Evolutionary conservation across 1,140 invertebrate genomes (phyloP).

Genomic region (Antheraea pernyi): DNA sequence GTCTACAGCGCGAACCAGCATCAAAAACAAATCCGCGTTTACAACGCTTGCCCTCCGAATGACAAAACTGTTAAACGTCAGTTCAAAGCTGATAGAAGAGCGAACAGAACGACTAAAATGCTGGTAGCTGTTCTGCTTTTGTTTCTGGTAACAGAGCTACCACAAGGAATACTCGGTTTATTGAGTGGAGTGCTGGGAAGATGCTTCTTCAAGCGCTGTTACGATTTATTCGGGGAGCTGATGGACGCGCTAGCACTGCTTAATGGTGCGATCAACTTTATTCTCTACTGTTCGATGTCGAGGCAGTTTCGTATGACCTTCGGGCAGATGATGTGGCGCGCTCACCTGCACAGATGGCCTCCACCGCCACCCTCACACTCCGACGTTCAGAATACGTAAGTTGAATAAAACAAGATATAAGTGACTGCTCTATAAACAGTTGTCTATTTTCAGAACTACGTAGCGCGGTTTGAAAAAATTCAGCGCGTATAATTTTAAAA

Average conservation of each 20-base stretch:
- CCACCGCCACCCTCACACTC: conserved; percentile 57
- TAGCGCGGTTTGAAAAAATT: not conserved
- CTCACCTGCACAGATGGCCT: conserved; percentile 68
- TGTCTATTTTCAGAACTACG: conserved; percentile 6
- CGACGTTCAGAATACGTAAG: conserved; percentile 65
- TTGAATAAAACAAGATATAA: conserved; percentile 22
- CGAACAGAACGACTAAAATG: conserved; percentile 93
- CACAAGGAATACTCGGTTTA: conserved; percentile 88
- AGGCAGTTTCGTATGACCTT: conserved; percentile 94
- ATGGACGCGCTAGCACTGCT: conserved; percentile 95
- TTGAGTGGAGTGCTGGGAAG: conserved; percentile 85
- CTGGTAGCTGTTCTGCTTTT: conserved; percentile 91
- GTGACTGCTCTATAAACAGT: conserved; percentile 10
- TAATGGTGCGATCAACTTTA: conserved; percentile 96
- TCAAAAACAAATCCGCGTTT: conserved; percentile 61
- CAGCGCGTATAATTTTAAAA: not conserved
- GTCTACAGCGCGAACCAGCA: conserved; percentile 77
- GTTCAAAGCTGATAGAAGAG: conserved; percentile 81
- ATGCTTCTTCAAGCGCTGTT: conserved; percentile 87
- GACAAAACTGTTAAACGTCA: conserved; percentile 83
- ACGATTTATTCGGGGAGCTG: conserved; percentile 90
- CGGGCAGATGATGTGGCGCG: conserved; percentile 85
- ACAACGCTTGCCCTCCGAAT: conserved; percentile 54
- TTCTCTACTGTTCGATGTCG: conserved; percentile 97
- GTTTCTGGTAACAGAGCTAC: conserved; percentile 93